These are phyloP conservation scores for Drosophila subpulchrella DNA, from an alignment of 1,140 invertebrate species.

Conservation along the genomic window DNA sequence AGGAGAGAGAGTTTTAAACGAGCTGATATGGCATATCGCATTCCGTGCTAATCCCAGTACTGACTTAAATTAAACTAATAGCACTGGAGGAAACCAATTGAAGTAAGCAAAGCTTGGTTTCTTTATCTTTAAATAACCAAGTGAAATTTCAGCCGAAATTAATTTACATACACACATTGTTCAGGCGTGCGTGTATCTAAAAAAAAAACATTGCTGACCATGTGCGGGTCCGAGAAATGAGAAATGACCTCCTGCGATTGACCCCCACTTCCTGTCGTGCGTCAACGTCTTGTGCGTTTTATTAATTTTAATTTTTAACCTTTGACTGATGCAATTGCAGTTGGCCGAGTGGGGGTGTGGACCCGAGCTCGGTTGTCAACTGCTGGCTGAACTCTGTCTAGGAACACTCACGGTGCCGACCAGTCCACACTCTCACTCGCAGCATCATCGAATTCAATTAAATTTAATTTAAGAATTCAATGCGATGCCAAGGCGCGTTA, in stretches of 20 bases:
- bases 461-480: slow-evolving; percentile 84
- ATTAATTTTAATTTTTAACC: slow-evolving; percentile 80
- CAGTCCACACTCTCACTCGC: slow-evolving; percentile 31
- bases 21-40: slow-evolving; percentile 8
- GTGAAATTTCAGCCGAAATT: slow-evolving; percentile 50
- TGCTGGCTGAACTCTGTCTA: slow-evolving; percentile 43
- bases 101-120: background rate
- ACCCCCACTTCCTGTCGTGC: slow-evolving; percentile 70
- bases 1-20: slow-evolving; percentile 8
- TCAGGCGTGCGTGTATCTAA: too few relatives aligned
- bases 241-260: slow-evolving; percentile 60
- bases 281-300: slow-evolving; percentile 51
- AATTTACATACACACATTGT: slow-evolving; percentile 7
- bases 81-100: background rate
- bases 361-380: slow-evolving; percentile 22
- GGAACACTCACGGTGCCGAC: slow-evolving; percentile 28
- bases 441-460: slow-evolving; percentile 83
- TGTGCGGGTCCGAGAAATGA: slow-evolving; percentile 38
- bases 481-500: slow-evolving; percentile 59
- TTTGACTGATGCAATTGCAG: slow-evolving; percentile 65
- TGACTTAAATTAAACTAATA: slow-evolving; percentile 4
- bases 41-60: slow-evolving; percentile 3
- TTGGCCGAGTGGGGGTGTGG: slow-evolving; percentile 31
- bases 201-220: background rate
- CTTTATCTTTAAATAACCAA: background rate